These are phyloP conservation scores for Drosophila melanocephala DNA, from an alignment of 2,888 invertebrate species.

Conservation along the genomic window DNA sequence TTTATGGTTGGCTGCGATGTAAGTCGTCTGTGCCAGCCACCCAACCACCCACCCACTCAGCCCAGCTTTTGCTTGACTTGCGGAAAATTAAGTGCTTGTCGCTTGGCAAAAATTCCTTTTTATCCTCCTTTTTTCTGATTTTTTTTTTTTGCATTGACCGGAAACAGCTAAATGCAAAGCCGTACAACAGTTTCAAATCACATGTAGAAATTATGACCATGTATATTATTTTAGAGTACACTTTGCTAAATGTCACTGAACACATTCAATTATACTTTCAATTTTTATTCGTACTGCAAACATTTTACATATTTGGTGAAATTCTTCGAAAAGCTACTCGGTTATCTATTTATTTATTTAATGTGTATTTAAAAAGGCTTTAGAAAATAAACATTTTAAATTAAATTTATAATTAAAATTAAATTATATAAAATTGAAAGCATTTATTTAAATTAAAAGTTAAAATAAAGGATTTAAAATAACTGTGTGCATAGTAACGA, in stretches of 20 bases:
- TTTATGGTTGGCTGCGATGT: conserved; percentile 40
- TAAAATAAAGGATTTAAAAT: neutral
- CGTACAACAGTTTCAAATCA: conserved; percentile 8
- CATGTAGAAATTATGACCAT: neutral
- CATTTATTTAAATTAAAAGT: neutral
- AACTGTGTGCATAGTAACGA: neutral
- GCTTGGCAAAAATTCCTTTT: conserved; percentile 45
- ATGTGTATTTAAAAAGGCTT: neutral
- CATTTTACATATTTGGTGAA: neutral
- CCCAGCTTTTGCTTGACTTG: conserved; percentile 64
- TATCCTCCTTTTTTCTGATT: neutral
- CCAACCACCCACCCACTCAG: conserved; percentile 20
- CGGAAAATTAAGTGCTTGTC: conserved; percentile 67
- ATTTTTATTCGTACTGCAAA: neutral
- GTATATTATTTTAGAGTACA: neutral
- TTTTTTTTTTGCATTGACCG: conserved; percentile 74
- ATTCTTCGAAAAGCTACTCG: neutral
- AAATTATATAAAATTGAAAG: neutral
- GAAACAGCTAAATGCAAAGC: conserved; percentile 55
- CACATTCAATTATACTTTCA: neutral
- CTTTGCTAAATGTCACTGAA: conserved; percentile 27
- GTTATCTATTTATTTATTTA: neutral
- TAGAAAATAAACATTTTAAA: neutral
- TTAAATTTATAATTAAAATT: neutral
- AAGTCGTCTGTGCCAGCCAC: conserved; percentile 21